A percentile compares a stretch with the other conserved stretches of the same genome.
Evolutionary conservation across 2,113 vertebrate species (phyloP).

Genomic region (Pelecanoides urinatrix): DNA sequence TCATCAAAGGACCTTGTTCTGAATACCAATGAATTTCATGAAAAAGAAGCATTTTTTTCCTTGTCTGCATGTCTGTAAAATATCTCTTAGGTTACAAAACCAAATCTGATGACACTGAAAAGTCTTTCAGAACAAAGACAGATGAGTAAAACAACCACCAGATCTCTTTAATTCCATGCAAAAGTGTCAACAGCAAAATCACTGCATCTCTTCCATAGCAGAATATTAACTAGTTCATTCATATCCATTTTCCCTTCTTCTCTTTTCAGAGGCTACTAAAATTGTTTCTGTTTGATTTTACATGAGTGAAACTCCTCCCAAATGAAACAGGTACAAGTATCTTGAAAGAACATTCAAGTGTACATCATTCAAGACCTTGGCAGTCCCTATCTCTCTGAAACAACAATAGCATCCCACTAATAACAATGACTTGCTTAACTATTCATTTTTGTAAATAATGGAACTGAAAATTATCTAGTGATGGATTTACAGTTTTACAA

Average conservation of each 20-base stretch:
- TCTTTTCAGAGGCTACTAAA: slow-evolving; percentile 63
- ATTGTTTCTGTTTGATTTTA: slow-evolving; percentile 70
- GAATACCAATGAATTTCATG: slow-evolving; percentile 52
- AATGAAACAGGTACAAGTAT: slow-evolving; percentile 66
- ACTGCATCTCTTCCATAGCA: slow-evolving; percentile 51
- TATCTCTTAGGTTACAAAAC: slow-evolving; percentile 52
- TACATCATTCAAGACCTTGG: slow-evolving; percentile 63
- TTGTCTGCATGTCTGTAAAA: slow-evolving; percentile 55
- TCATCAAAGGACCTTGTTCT: slow-evolving; percentile 47
- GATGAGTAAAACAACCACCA: slow-evolving; percentile 39
- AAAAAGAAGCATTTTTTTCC: neutral
- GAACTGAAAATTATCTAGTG: slow-evolving; percentile 67
- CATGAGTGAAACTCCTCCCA: slow-evolving; percentile 62
- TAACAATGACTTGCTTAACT: slow-evolving; percentile 64
- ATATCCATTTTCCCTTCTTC: slow-evolving; percentile 64
- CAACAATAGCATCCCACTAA: slow-evolving; percentile 58
- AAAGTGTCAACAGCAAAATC: slow-evolving; percentile 68
- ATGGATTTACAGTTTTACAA: slow-evolving; percentile 62
- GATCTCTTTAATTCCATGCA: slow-evolving; percentile 66
- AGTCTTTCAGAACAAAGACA: slow-evolving; percentile 68
- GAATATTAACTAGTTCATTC: slow-evolving; percentile 70
- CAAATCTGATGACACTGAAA: slow-evolving; percentile 61
- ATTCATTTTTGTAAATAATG: slow-evolving; percentile 67
- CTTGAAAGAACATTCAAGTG: slow-evolving; percentile 64
- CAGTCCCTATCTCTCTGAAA: slow-evolving; percentile 38